Percentiles rank a stretch among this genome's conserved stretches.
Conservation (phyloP, 2,797 vertebrate genomes). For the Scyliorhinus canicula region DNA sequence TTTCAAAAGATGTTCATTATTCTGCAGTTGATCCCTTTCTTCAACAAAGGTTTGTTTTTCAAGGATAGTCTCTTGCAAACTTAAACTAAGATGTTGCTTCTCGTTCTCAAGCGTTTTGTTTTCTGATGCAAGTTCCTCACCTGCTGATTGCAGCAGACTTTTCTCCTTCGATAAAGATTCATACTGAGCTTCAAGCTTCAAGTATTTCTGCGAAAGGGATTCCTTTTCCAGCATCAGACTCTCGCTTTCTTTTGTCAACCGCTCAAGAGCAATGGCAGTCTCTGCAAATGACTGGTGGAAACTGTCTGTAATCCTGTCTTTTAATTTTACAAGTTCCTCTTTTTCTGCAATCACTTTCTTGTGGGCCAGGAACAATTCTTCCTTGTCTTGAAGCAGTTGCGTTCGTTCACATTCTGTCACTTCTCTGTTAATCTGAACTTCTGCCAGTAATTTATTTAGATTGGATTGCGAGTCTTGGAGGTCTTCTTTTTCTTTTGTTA, state of each 20-base stretch:
- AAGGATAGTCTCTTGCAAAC: conserved; percentile 47
- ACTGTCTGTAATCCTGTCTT: conserved; percentile 55
- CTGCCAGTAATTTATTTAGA: conserved; percentile 53
- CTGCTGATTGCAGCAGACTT: conserved; percentile 59
- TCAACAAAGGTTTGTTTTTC: conserved; percentile 56
- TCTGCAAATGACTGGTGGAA: conserved; percentile 56
- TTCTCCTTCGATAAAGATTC: conserved; percentile 57
- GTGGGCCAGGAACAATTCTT: conserved; percentile 52
- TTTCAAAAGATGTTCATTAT: conserved; percentile 52
- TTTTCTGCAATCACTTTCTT: conserved; percentile 65
- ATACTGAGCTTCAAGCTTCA: conserved; percentile 56
- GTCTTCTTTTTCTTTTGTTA: conserved; percentile 56
- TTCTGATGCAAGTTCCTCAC: conserved; percentile 51
- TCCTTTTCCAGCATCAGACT: conserved; percentile 54
- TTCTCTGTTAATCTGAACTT: conserved; percentile 57
- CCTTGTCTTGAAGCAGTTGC: conserved; percentile 55
- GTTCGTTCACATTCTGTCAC: conserved; percentile 50
- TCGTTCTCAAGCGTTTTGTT: conserved; percentile 55
- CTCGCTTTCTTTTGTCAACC: conserved; percentile 52
- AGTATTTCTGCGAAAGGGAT: conserved; percentile 53
- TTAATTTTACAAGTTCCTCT: conserved; percentile 54
- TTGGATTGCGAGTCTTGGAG: conserved; percentile 52
- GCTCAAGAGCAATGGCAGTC: conserved; percentile 50
- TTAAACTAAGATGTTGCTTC: conserved; percentile 49
- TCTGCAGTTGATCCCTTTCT: conserved; percentile 55